Base-by-base conservation (phyloP, 2,888 invertebrate species). In the Trichacis sp. region DNA sequence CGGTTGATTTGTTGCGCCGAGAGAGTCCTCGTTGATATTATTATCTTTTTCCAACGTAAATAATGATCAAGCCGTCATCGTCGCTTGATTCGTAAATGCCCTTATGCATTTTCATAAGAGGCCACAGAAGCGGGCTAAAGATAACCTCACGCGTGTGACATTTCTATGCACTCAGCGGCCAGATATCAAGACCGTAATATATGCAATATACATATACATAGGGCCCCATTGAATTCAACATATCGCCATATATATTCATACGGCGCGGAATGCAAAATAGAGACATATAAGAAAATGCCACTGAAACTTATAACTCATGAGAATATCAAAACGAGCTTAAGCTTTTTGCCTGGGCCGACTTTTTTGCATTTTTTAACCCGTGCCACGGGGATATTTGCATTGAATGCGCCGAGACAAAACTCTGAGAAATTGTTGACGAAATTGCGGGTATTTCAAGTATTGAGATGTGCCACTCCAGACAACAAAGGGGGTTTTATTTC, bases 61-160 rank as follows among this genome's bases (percentile, higher is more conserved):
- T 54, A 53, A 64, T 68, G 62, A 64, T 64, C 58, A 68, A 62
- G 59, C 56, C 51, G 47, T 58, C 61, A 58, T 53, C 60, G 59
- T 56, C 46, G 36, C 45, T 33, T 20, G 49, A 47, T 4, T 55
- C 62, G 24, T 66, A 57, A 66, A 66, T 59, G 29, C 52, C 55
- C 24, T 56, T 49, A 62, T 66, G 42, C 55, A 52, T 62, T 66
- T 62, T 56, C 62, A 59, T 59, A 52, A 55, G 48, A 33, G 53
- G 49, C 55, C 47, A 33, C n/a, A 46, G 19, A 43, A 48, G 33
- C 15, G 4, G 5, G 38, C 49, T 48, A 56, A 59, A 56, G 62
- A 63, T 63, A 60, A 56, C 56, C 56, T 59, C 53, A 59, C 53
- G 59, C 53, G 20, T 20, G 45, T 12, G 20, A 45, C 45, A 45